A percentile compares a stretch with the other conserved stretches of the same genome.
phyloP scores from a whole-genome alignment of 2,797 vertebrate species.

The Vespertilio murinus region DNA sequence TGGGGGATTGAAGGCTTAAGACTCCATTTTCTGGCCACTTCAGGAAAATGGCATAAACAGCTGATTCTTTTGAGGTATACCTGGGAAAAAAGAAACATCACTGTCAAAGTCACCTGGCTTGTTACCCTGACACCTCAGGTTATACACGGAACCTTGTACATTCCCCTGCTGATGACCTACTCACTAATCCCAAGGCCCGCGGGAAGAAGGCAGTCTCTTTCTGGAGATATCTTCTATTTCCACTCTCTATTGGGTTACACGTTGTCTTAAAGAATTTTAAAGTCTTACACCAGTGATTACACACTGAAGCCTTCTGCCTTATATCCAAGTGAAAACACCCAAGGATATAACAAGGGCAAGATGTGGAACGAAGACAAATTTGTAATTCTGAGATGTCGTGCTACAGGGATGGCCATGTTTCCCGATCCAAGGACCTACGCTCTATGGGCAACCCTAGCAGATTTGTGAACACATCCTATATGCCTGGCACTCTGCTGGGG shows the following conservation, averaged over 20 bases:
- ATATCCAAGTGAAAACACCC: background rate
- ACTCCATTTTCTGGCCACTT: conserved; percentile 83
- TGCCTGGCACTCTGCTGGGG: background rate
- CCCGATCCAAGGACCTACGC: background rate
- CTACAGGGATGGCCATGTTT: background rate
- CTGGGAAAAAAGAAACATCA: conserved; percentile 78
- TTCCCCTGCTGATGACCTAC: background rate
- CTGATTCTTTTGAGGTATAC: conserved; percentile 90
- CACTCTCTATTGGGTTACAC: background rate
- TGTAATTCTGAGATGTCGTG: background rate
- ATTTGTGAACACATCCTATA: background rate
- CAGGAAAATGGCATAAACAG: conserved; percentile 90
- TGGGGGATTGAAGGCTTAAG: conserved; percentile 86
- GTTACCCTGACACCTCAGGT: background rate
- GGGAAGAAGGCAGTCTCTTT: background rate
- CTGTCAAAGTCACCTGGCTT: background rate
- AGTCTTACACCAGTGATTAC: background rate
- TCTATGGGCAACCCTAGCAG: background rate
- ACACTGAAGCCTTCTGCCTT: background rate
- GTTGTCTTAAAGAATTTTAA: background rate
- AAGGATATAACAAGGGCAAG: background rate
- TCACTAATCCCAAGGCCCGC: background rate
- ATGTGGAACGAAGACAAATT: background rate
- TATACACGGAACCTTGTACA: background rate
- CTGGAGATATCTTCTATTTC: background rate